These are phyloP conservation scores for Melanerpes aurifrons DNA, from an alignment of 2,113 vertebrate genomes.

Conservation along the genomic window DNA sequence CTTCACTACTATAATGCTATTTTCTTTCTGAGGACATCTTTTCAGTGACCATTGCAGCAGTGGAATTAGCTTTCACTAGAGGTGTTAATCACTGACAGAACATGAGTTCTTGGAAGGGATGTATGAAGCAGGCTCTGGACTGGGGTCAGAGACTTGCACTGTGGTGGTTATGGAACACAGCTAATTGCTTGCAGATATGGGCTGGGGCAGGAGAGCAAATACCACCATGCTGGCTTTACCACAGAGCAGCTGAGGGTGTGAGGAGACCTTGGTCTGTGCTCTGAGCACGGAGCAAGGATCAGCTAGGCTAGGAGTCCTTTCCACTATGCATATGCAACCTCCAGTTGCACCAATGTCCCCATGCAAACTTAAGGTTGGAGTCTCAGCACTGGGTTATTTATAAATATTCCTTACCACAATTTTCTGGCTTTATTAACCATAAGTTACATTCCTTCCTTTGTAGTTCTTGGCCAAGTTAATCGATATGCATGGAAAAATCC, in stretches of 20 bases:
- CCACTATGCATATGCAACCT: background rate
- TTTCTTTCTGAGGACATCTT: background rate
- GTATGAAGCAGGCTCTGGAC: background rate
- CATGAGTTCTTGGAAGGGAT: background rate
- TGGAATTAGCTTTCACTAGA: background rate
- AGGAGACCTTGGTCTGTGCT: background rate
- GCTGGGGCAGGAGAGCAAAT: background rate
- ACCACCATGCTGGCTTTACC: background rate
- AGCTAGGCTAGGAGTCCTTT: background rate
- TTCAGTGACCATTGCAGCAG: background rate
- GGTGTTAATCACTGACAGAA: background rate
- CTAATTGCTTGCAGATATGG: rapidly evolving
- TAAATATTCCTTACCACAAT: background rate
- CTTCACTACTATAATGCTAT: background rate
- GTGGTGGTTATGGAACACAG: background rate
- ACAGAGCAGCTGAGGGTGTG: background rate
- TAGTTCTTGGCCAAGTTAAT: slow-evolving; percentile 3
- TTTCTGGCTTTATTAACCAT: slow-evolving; percentile 13
- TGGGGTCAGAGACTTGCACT: background rate
- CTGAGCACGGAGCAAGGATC: rapidly evolving
- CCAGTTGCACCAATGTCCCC: rapidly evolving
- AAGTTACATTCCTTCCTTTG: slow-evolving; percentile 55
- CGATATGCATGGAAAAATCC: background rate
- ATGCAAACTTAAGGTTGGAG: background rate
- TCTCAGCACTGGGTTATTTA: background rate